Base-by-base conservation (phyloP, 2,888 invertebrate species). In the Apamea sordens region DNA sequence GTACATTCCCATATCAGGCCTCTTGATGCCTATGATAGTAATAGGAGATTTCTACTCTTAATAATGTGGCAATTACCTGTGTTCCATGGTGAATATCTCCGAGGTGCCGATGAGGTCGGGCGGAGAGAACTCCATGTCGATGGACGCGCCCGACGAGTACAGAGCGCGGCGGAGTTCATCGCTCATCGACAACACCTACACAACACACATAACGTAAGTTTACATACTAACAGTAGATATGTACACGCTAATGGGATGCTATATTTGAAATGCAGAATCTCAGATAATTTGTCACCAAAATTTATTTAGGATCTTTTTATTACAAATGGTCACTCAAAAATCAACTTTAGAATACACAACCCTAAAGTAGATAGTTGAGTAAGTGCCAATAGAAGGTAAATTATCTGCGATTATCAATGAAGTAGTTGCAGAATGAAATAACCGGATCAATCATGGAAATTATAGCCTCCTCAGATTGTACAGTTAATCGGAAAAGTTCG, bases 21-120 rank as follows among this genome's bases (percentile, higher is more conserved):
- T 50, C 36, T 50, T 61, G n/a, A 36, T 24, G n/a, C 6, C 28
- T 18, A 59, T 67, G 32, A 41, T 7, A 21, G n/a, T 59, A 5
- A 24, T 59, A 61, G 21, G n/a, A 59, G 44, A n/a, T 32, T 50
- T 21, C 11, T 64, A 11, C 4, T 6, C 1, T 21, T 21, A 28
- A 32, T 50, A 73, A 28, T 21, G 15, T 61, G 44, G 15, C 0
- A 63, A 61, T 86, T 73, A 98, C 96, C 98, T 97, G 96, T 99
- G 99, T 80, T 98, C 98, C 96, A 99, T 99, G 86, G 98, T 98
- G 92, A 99, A 97, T 92, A 99, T 99, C 96, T 99, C 99, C 73
- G 99, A 99, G 85, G 97, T 97, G 80, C 99, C 99, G 91, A 98
- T 98, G 90, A 99, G 97, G 93, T 99, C 99, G 24, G 99, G 99